These are phyloP conservation scores for Seira musarum DNA, from an alignment of 2,888 invertebrate genomes.

Conservation along the genomic window DNA sequence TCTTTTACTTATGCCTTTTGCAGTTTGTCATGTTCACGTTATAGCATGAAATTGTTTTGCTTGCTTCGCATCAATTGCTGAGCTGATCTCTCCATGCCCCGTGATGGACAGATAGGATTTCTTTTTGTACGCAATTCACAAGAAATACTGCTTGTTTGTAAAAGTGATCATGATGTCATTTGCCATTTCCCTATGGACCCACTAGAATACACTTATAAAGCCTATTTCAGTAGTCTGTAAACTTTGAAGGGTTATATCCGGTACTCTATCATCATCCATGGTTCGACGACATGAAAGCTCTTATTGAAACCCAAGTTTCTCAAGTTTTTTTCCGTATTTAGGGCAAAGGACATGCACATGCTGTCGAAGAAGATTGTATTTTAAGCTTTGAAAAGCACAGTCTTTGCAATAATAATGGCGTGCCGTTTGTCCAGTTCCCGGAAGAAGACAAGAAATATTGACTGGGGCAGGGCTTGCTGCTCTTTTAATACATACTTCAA, in stretches of 20 bases:
- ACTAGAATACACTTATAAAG: background rate
- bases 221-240: no score
- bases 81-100: no score
- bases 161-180: background rate
- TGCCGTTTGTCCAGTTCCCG: conserved; percentile 27
- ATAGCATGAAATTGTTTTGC: no score
- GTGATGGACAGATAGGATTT: no score
- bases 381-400: conserved; percentile 41
- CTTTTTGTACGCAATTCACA: no score
- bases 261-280: background rate
- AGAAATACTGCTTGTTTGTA: background rate
- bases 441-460: conserved; percentile 31
- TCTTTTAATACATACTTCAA: no score
- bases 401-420: conserved; percentile 35
- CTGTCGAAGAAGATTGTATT: conserved; percentile 44
- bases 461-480: conserved; percentile 17
- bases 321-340: conserved; percentile 1
- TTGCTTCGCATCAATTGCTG: no score
- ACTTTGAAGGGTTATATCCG: background rate
- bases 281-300: background rate
- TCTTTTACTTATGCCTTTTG: no score
- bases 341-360: conserved; percentile 22
- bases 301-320: background rate
- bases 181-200: background rate
- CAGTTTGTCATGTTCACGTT: no score